A percentile compares a stretch with the other conserved stretches of the same genome.
Evolutionary conservation across 2,888 invertebrate genomes (phyloP).

Genomic region (Electrophaes corylata): DNA sequence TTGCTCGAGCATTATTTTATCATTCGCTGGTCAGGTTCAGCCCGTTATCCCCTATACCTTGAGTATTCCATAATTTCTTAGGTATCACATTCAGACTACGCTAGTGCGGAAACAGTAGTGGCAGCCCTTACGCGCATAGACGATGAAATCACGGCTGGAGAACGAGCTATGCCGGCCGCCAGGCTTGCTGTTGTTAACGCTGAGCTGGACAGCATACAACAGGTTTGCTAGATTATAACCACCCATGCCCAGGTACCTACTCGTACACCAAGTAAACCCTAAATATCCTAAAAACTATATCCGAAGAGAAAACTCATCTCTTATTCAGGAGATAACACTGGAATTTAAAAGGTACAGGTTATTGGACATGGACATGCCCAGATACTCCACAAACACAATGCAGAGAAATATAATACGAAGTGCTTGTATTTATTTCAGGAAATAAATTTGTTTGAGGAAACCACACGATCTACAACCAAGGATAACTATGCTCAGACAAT

Average conservation of each 20-base stretch:
- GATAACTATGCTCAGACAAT: slow-evolving; percentile 73
- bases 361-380: no score
- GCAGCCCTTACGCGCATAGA: slow-evolving; percentile 68
- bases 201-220: slow-evolving; percentile 68
- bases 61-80: not conserved
- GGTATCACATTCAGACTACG: slow-evolving; percentile 1
- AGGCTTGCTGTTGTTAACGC: slow-evolving; percentile 68
- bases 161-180: slow-evolving; percentile 63
- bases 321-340: no score
- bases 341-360: no score
- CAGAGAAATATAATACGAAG: no score
- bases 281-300: no score
- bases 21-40: no score
- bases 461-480: slow-evolving; percentile 47
- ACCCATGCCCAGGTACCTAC: no score
- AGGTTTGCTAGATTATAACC: slow-evolving; percentile 57
- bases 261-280: no score
- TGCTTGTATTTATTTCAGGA: slow-evolving; percentile 53
- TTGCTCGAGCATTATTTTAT: no score
- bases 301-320: no score
- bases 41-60: no score
- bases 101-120: slow-evolving; percentile 61
- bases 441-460: slow-evolving; percentile 68
- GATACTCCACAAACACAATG: no score
- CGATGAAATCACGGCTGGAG: slow-evolving; percentile 63